phyloP scores from a whole-genome alignment of 2,113 vertebrate species.

The Amphiprion ocellaris region DNA sequence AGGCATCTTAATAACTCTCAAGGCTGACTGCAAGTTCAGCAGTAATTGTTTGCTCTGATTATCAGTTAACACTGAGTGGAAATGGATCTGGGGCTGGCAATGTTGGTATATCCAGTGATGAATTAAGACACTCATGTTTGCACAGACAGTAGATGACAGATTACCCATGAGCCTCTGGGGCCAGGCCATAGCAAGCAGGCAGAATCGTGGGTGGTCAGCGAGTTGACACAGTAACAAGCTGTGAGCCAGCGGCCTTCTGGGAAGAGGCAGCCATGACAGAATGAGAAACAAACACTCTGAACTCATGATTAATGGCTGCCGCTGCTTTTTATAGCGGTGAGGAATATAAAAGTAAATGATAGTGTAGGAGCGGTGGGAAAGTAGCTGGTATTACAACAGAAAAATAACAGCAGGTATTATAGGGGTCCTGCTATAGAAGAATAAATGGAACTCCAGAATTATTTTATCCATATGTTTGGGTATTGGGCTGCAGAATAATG shows the following conservation, averaged over 20 bases:
- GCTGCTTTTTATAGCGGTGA: conserved; percentile 25
- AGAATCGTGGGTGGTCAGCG: conserved; percentile 43
- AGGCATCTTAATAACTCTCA: neutral
- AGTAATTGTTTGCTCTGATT: conserved; percentile 12
- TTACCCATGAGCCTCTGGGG: conserved; percentile 59
- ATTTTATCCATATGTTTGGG: conserved; percentile 39
- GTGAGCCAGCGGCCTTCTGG: conserved; percentile 51
- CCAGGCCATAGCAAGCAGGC: conserved; percentile 38
- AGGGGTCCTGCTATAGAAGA: neutral
- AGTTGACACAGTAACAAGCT: conserved; percentile 59
- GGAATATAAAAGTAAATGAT: conserved; percentile 34
- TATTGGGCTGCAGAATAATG: conserved; percentile 41
- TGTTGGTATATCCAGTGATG: conserved; percentile 7
- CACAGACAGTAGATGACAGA: conserved; percentile 32
- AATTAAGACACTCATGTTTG: conserved; percentile 29
- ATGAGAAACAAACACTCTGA: conserved; percentile 18
- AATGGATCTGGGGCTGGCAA: conserved; percentile 22
- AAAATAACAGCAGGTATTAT: conserved; percentile 31
- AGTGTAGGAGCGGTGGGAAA: neutral
- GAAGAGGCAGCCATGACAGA: conserved; percentile 40
- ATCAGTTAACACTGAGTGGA: conserved; percentile 38
- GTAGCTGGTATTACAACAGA: neutral
- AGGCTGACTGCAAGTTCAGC: neutral
- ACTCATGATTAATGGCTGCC: conserved; percentile 47
- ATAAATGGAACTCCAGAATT: conserved; percentile 12